These are phyloP conservation scores for Balearica regulorum DNA, from an alignment of 2,797 vertebrate genomes.

Conservation along the genomic window DNA sequence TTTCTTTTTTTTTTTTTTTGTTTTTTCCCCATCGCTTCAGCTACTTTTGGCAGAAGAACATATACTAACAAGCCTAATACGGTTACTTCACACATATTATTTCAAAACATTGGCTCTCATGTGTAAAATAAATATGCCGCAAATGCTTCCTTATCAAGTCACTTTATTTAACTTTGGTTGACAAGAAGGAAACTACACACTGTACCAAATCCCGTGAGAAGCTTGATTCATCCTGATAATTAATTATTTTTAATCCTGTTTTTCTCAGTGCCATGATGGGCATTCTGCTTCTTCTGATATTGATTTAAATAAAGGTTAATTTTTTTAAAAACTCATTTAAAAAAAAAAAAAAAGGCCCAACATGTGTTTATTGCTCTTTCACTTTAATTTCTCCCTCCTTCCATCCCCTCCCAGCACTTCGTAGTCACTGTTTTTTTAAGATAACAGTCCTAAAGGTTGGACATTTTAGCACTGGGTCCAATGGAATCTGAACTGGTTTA, in stretches of 20 bases:
- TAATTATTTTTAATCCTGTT: neutral
- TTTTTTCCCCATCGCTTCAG: neutral
- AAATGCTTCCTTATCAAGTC: neutral
- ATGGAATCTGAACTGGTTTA: neutral
- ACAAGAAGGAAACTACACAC: neutral
- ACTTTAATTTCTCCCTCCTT: neutral
- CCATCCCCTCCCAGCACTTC: neutral
- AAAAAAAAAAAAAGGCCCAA: accelerated
- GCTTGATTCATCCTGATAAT: neutral
- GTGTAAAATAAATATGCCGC: neutral
- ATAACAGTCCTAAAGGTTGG: neutral
- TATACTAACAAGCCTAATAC: neutral
- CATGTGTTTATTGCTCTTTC: neutral
- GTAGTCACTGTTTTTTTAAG: neutral
- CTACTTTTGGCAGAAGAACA: neutral
- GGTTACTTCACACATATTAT: neutral
- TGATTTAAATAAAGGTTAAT: neutral
- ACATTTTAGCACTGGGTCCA: neutral
- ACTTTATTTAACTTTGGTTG: neutral
- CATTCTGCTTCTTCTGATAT: neutral
- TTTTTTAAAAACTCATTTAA: neutral
- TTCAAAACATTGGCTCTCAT: neutral
- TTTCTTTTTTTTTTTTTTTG: too few relatives aligned
- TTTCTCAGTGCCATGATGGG: neutral
- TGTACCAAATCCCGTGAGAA: neutral